Evolutionary conservation across 2,888 invertebrate species (phyloP), one percentile per base, ranked within the genome.

Genomic region (Caenorhabditis plicata): DNA sequence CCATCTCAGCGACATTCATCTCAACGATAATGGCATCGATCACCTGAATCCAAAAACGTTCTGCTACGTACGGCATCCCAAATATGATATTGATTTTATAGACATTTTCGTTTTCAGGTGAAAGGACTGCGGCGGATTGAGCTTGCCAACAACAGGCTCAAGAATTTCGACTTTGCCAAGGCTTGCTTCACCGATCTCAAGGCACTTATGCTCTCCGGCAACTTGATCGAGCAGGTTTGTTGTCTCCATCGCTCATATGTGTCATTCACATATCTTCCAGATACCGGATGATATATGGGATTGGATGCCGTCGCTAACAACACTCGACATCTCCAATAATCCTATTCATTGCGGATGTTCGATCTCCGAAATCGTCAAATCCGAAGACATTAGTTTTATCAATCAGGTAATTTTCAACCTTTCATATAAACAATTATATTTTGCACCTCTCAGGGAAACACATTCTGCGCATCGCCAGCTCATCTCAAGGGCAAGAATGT

Each of bases 341-440:
- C 74, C 74, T 9, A 27, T 74, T 4, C 26, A 62, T 22, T 74
- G 74, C 44, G 63, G 68, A 27, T 74, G 74, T 40, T 35, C 61
- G 3, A 39, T 64, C 22, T 46, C 68, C 27, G 36, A 56, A 46
- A 50, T 73, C 29, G 48, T 66, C 11, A 49, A 43, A 20, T 51
- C 60, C 3, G 73, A 74, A 31, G 54, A 53, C 19, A 55, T 56
- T 29, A 15, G 40, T 11, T 74, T 73, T 29, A n/a, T 69, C 13
- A 67, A 67, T 55, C 73, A 73, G 60, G 73, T 68, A 29, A 15
- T 41, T 11, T 3, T 17, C 31, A 22, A n/a, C 22, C 23, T 26
- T 42, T 9, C 1, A 25, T 29, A 9, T 15, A n/a, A 40, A n/a
- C 8, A 53, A 27, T 25, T 3, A 3, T 15, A 48, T 9, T 20